phyloP scores from a whole-genome alignment of 2,113 vertebrate species.

The Poeciliopsis prolifica region DNA sequence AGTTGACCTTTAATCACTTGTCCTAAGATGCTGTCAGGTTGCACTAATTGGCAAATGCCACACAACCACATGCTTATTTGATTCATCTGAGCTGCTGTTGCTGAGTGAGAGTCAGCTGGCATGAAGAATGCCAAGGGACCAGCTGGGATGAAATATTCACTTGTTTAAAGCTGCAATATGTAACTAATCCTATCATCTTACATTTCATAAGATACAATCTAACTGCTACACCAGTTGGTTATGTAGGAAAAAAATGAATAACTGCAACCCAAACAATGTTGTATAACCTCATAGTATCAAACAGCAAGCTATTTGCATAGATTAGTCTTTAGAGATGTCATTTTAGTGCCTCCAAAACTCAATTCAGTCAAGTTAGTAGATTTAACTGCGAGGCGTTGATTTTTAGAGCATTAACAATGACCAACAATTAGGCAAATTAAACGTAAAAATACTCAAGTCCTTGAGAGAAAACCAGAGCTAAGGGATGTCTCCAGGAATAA shows the following conservation, averaged over 20 bases:
- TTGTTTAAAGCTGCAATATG: no score
- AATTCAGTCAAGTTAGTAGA: constrained; percentile 8
- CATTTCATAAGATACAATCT: not conserved
- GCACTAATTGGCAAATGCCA: constrained; percentile 63
- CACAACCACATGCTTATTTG: constrained; percentile 56
- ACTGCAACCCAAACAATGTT: not conserved
- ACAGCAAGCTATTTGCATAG: constrained; percentile 1
- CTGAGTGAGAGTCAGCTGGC: constrained; percentile 46
- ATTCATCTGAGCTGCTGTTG: constrained; percentile 42
- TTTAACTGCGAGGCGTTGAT: constrained; percentile 12
- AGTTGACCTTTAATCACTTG: constrained; percentile 35
- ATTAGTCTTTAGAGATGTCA: constrained; percentile 13
- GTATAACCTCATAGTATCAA: constrained; percentile 9
- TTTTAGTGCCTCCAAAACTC: not conserved
- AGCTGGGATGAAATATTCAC: constrained; percentile 33
- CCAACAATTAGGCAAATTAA: constrained; percentile 8
- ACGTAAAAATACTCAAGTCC: constrained; percentile 25
- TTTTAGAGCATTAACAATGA: constrained; percentile 27
- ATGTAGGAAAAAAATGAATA: not conserved
- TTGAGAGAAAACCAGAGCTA: constrained; percentile 51
- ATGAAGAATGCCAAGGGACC: constrained; percentile 46
- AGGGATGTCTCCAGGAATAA: constrained; percentile 3
- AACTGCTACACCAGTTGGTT: not conserved
- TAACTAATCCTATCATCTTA: no score
- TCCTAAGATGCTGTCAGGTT: constrained; percentile 52